Percentiles rank a stretch among this genome's conserved stretches.
Evolutionary conservation across 2,797 vertebrate genomes (phyloP).

Genomic region (Etheostoma nigrum): DNA sequence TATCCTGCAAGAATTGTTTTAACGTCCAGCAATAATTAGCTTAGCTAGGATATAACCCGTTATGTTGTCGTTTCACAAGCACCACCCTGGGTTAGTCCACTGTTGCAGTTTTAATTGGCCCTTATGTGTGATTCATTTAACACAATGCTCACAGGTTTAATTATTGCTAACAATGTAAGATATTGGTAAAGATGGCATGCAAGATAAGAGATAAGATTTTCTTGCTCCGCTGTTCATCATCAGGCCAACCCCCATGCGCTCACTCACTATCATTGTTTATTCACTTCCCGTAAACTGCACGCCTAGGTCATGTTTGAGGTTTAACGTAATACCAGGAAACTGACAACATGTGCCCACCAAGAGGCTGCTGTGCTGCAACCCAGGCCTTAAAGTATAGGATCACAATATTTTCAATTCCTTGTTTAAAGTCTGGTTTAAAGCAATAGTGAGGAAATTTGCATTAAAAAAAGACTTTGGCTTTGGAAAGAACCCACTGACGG

Average conservation of each 20-base stretch:
- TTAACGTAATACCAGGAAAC: constrained; percentile 68
- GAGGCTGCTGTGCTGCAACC: constrained; percentile 1
- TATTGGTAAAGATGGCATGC: background rate
- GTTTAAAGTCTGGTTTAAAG: background rate
- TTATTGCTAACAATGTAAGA: background rate
- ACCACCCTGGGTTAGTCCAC: background rate
- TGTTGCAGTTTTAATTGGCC: background rate
- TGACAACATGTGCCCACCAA: constrained; percentile 50
- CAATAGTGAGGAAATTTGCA: too few relatives aligned
- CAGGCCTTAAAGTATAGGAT: background rate
- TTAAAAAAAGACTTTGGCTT: background rate
- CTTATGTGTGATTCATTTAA: background rate
- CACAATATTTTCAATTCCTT: too few relatives aligned
- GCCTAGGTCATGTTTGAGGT: constrained; percentile 61
- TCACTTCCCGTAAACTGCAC: constrained; percentile 79
- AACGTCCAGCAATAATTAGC: background rate
- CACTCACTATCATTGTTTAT: constrained; percentile 59
- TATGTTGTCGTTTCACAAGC: background rate
- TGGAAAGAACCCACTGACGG: background rate
- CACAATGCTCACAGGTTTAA: background rate
- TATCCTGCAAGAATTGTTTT: background rate
- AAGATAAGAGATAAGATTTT: background rate
- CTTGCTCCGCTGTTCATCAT: background rate
- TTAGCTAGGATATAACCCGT: background rate
- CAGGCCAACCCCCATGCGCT: constrained; percentile 13